A percentile compares a stretch with the other conserved stretches of the same genome.
Evolutionary conservation across 2,113 vertebrate species (phyloP).

Genomic region (Zosterops pallidus): DNA sequence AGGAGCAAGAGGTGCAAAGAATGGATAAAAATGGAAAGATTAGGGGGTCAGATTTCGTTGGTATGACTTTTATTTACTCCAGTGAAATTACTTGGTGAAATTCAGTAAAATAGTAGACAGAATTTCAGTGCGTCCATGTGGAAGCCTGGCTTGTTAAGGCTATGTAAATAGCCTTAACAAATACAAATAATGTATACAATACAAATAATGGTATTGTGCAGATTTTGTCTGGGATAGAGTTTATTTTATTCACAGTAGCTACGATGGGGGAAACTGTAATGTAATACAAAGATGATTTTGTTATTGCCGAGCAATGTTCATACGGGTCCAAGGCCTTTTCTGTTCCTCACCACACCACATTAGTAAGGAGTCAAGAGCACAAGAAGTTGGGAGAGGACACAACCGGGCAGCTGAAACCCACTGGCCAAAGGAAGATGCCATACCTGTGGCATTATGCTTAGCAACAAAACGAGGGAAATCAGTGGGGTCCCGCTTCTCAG

Average conservation of each 20-base stretch:
- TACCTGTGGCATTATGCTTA: neutral
- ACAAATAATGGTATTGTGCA: neutral
- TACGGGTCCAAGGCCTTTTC: neutral
- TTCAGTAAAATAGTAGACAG: neutral
- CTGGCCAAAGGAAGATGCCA: neutral
- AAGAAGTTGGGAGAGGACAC: neutral
- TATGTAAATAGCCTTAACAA: too few species aligned
- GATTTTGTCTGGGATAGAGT: neutral
- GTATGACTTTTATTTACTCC: neutral
- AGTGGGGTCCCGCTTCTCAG: neutral
- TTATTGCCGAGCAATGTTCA: neutral
- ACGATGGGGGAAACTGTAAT: accelerated
- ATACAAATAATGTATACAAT: too few species aligned
- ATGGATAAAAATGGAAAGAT: neutral
- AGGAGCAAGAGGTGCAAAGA: neutral
- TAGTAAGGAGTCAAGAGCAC: accelerated
- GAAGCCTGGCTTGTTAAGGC: neutral
- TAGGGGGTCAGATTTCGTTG: neutral
- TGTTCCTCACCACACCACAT: accelerated
- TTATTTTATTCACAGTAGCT: neutral
- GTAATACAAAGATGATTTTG: neutral
- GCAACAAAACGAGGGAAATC: neutral
- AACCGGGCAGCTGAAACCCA: neutral
- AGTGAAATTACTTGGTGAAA: neutral
- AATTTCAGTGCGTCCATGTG: neutral